Evolutionary conservation across 2,888 invertebrate genomes (phyloP), one percentile per base, ranked within the genome.

Genomic region (Pristionchus arcanus): DNA sequence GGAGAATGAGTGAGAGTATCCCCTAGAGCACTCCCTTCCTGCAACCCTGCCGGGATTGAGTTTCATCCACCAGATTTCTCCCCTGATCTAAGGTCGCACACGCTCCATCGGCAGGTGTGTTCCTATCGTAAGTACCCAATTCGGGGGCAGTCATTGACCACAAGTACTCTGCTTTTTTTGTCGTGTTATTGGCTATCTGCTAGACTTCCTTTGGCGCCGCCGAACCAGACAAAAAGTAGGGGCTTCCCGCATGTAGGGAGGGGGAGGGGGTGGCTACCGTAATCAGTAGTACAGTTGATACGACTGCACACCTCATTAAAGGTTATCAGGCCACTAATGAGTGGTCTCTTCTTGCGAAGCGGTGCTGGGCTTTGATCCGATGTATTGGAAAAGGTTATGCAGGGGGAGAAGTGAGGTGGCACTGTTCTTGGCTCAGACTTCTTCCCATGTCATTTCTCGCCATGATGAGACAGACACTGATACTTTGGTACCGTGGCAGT

Each of bases 281-380:
- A 68, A 31, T 34, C 68, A 31, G 68, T 49, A 49, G 42, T 49
- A 49, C 37, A 81, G 81, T 9, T 74, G 28, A 25, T 3, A n/a
- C 42, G 31, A n/a, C n/a, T n/a, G 42, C 42, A 81, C 49, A 81
- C 81, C 81, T 53, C 81, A 81, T 81, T 81, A 81, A 81, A 81
- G 81, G 81, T 81, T 81, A 81, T 81, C 49, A 25, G 34, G 11
- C 42, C 37, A 81, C 81, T 81, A 81, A 81, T 81, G 81, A 81
- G 49, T 81, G 81, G n/a, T 81, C 81, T n/a, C 16, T 25, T 42
- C 28, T 81, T 53, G 28, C 49, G 49, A n/a, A 28, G 81, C 81
- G 81, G 81, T 34, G 81, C 9, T n/a, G n/a, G 15, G 42, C 81
- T 81, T 81, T 77, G 21, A 77, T 77, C 37, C n/a, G 25, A 9